Percentiles rank a stretch among this genome's conserved stretches.
Conservation (phyloP, 1,140 invertebrate genomes). For the Lasaia peninsularis region DNA sequence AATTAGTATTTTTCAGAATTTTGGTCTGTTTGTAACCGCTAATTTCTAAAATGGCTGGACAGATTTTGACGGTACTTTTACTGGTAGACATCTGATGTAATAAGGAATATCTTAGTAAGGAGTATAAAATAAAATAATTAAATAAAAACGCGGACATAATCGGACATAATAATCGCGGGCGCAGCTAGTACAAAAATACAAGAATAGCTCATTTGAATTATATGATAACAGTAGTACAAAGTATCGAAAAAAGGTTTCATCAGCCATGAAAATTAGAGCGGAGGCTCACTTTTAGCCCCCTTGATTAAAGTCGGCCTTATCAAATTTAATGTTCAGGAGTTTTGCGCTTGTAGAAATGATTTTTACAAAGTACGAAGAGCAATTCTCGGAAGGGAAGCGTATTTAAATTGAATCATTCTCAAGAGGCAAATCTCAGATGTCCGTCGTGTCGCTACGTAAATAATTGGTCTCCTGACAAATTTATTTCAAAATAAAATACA, state of each 20-base stretch:
- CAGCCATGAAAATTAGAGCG: not conserved
- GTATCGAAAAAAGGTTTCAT: not conserved
- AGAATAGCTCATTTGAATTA: too few species aligned
- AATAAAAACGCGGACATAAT: too few species aligned
- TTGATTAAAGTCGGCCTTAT: conserved; percentile 32
- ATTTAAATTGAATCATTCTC: conserved; percentile 48
- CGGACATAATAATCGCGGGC: too few species aligned
- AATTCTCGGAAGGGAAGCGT: conserved; percentile 27
- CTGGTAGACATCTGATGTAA: too few species aligned
- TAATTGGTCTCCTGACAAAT: conserved; percentile 55
- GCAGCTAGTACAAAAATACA: too few species aligned
- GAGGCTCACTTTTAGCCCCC: conserved; percentile 20
- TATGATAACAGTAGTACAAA: too few species aligned
- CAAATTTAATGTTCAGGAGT: conserved; percentile 31
- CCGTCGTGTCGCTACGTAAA: conserved; percentile 31
- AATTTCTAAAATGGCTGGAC: too few species aligned
- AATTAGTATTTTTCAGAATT: too few species aligned
- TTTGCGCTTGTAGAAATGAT: conserved; percentile 20
- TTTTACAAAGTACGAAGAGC: conserved; percentile 31
- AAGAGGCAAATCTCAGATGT: conserved; percentile 30
- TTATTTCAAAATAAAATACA: conserved; percentile 46
- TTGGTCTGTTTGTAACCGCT: too few species aligned
- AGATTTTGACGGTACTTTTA: too few species aligned
- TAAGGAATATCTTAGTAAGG: too few species aligned
- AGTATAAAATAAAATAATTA: too few species aligned